phyloP scores from a whole-genome alignment of 2,797 vertebrate species.

The Rousettus madagascariensis region DNA sequence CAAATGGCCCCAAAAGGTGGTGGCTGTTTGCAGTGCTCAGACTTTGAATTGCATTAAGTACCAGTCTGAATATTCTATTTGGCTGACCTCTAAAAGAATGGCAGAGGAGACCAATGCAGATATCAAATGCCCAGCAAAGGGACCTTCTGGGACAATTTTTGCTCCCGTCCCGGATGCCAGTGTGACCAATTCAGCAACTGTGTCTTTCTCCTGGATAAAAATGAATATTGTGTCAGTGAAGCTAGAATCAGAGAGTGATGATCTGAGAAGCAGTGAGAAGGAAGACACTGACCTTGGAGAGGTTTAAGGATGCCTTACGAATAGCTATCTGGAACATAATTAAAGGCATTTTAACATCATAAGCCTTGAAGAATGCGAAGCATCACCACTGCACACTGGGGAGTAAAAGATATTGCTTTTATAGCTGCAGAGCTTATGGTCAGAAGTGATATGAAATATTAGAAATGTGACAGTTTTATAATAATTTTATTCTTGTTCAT shows the following conservation, averaged over 20 bases:
- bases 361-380: constrained; percentile 82
- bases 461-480: constrained; percentile 85
- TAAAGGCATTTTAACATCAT: constrained; percentile 84
- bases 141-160: constrained; percentile 71
- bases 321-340: constrained; percentile 81
- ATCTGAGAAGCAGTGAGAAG: constrained; percentile 79
- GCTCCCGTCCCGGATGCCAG: constrained; percentile 51
- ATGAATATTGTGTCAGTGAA: constrained; percentile 72
- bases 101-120: constrained; percentile 76
- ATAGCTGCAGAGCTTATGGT: constrained; percentile 85
- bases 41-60: constrained; percentile 65
- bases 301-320: constrained; percentile 78
- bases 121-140: constrained; percentile 69
- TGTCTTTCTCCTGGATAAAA: constrained; percentile 72
- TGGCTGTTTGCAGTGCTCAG: constrained; percentile 47
- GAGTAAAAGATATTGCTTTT: constrained; percentile 85
- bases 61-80: constrained; percentile 64
- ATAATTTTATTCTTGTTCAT: constrained; percentile 84
- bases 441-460: constrained; percentile 85
- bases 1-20: background rate
- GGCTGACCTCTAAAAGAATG: constrained; percentile 78
- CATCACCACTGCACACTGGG: constrained; percentile 74
- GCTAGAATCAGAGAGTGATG: constrained; percentile 74
- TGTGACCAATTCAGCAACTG: constrained; percentile 56
- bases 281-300: constrained; percentile 83